A percentile compares a stretch with the other conserved stretches of the same genome.
These are phyloP conservation scores for Sthenelais limicola DNA, from an alignment of 2,888 invertebrate species.

Conservation along the genomic window DNA sequence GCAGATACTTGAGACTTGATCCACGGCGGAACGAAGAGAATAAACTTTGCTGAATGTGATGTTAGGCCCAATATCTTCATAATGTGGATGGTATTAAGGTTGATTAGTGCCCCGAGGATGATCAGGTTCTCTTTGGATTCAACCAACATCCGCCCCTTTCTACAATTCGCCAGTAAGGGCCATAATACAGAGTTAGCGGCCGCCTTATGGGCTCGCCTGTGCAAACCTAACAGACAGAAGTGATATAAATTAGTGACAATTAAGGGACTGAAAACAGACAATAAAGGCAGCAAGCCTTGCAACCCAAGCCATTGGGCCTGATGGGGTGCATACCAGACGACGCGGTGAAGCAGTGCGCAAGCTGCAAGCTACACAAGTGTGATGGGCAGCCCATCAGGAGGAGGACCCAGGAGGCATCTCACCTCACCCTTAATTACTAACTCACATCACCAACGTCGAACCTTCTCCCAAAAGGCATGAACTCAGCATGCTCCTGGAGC, in stretches of 20 bases:
- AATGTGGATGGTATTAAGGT: too few relatives aligned
- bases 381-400: conserved; percentile 10
- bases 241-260: conserved; percentile 34
- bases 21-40: neutral
- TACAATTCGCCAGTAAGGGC: too few relatives aligned
- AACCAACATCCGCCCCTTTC: too few relatives aligned
- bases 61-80: too few relatives aligned
- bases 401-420: neutral
- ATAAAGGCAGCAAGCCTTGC: neutral
- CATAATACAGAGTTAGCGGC: too few relatives aligned
- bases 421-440: conserved; percentile 16
- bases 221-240: conserved; percentile 28
- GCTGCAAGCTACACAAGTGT: neutral
- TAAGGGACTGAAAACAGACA: neutral
- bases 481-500: too few relatives aligned
- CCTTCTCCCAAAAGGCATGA: too few relatives aligned
- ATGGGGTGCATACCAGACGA: conserved; percentile 1
- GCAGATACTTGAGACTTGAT: conserved; percentile 3
- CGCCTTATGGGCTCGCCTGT: too few relatives aligned
- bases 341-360: neutral
- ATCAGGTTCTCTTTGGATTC: too few relatives aligned
- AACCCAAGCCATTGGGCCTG: neutral
- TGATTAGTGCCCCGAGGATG: too few relatives aligned
- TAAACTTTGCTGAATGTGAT: conserved; percentile 22
- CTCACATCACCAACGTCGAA: conserved; percentile 9